Evolutionary conservation across 64 coral and sea anemone genomes (phyloP).

Genomic region (Catalaphyllia jardinei): DNA sequence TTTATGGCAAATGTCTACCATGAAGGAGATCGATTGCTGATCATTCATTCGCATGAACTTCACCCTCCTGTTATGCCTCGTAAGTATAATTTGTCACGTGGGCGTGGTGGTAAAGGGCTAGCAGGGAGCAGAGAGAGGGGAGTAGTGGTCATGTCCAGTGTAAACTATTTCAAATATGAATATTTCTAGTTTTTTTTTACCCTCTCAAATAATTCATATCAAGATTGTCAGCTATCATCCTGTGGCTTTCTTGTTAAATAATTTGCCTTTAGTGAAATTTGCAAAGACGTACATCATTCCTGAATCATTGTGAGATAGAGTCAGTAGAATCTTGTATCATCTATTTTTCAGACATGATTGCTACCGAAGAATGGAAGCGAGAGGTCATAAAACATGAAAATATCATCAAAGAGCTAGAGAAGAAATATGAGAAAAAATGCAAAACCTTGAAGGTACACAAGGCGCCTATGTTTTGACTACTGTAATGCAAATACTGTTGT

Average conservation of each 20-base stretch:
- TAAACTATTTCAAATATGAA: too few species aligned
- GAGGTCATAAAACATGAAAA: slow-evolving; percentile 20
- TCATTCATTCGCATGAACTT: slow-evolving; percentile 69
- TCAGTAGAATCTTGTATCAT: neutral
- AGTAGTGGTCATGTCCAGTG: too few species aligned
- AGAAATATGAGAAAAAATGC: slow-evolving; percentile 32
- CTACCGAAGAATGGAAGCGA: neutral
- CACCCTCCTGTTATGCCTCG: slow-evolving; percentile 59
- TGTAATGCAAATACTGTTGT: too few species aligned
- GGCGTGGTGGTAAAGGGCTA: neutral
- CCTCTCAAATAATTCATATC: too few species aligned
- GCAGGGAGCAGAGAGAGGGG: neutral
- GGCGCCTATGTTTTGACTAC: too few species aligned
- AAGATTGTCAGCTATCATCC: too few species aligned
- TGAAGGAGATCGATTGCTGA: slow-evolving; percentile 64
- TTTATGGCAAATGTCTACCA: slow-evolving; percentile 57
- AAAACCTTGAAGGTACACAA: slow-evolving; percentile 29
- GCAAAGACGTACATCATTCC: too few species aligned
- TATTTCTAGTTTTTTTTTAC: too few species aligned
- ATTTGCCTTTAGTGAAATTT: too few species aligned
- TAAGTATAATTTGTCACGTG: slow-evolving; percentile 20
- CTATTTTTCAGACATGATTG: slow-evolving; percentile 15
- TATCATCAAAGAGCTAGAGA: slow-evolving; percentile 9
- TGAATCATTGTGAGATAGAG: too few species aligned
- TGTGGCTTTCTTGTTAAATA: too few species aligned